These are phyloP conservation scores for Drosophila ogumai DNA, from an alignment of 1,140 invertebrate species.

Conservation along the genomic window DNA sequence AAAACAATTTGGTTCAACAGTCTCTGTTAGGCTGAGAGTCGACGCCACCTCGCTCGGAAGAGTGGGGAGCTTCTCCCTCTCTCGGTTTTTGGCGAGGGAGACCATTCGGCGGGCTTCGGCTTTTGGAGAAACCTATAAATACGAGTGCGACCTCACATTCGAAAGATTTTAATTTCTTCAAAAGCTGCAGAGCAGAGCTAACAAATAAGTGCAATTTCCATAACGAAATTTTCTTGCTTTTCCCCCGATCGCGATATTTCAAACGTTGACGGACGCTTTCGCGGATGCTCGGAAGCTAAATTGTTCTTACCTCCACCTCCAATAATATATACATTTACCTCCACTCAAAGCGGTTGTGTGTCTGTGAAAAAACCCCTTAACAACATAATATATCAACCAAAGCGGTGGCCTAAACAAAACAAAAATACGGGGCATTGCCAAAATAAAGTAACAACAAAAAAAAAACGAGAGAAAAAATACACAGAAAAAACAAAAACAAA, in stretches of 20 bases:
- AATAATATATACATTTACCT: slow-evolving; percentile 4
- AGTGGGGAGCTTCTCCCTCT: slow-evolving; percentile 1
- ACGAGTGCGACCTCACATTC: neutral
- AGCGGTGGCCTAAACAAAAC: slow-evolving; percentile 24
- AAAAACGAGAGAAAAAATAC: slow-evolving; percentile 9
- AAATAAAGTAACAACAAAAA: slow-evolving; percentile 27
- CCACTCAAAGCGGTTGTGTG: slow-evolving; percentile 16
- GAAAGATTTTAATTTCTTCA: slow-evolving; percentile 5
- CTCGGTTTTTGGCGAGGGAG: neutral
- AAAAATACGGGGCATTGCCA: slow-evolving; percentile 32
- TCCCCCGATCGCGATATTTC: slow-evolving; percentile 5
- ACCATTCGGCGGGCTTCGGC: neutral
- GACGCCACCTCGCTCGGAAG: neutral
- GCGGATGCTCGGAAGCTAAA: neutral
- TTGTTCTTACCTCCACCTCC: neutral
- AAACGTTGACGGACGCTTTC: neutral
- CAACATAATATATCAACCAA: slow-evolving; percentile 15
- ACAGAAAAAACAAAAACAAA: slow-evolving; percentile 6
- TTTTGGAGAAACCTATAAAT: slow-evolving; percentile 1
- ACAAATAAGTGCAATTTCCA: slow-evolving; percentile 3
- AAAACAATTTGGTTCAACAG: neutral
- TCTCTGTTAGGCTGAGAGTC: neutral
- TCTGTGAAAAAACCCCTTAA: slow-evolving; percentile 7
- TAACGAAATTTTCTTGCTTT: neutral
- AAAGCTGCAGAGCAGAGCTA: neutral